These are phyloP conservation scores for Halocynthia roretzi DNA, from an alignment of 23 tunicate species.

Conservation along the genomic window DNA sequence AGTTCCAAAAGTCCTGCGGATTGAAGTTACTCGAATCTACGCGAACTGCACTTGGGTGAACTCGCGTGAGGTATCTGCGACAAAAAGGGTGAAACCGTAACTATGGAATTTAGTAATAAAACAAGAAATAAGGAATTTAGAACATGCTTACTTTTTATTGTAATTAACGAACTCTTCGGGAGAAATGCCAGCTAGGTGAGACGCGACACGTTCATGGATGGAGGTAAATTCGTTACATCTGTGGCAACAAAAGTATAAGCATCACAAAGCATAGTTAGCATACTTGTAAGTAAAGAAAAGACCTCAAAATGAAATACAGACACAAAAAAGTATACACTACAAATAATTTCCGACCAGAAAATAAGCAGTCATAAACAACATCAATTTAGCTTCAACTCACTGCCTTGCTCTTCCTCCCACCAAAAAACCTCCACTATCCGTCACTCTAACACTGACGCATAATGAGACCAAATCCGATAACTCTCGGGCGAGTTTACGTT, in stretches of 20 bases:
- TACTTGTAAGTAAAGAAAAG: too few species aligned
- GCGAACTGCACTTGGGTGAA: conserved; percentile 80
- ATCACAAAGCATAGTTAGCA: too few species aligned
- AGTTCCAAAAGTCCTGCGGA: conserved; percentile 97
- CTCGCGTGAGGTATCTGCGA: conserved; percentile 74
- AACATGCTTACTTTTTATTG: conserved; percentile 45
- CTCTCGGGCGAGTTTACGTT: conserved; percentile 37
- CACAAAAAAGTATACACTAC: too few species aligned
- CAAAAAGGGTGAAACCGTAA: background rate
- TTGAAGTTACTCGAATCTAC: conserved; percentile 94
- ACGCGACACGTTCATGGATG: conserved; percentile 53
- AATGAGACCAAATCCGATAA: conserved; percentile 75
- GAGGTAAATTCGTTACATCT: conserved; percentile 25
- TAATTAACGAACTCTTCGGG: conserved; percentile 58
- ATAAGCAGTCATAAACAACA: background rate
- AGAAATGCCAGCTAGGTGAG: conserved; percentile 21
- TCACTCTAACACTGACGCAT: conserved; percentile 29
- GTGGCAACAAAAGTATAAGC: background rate
- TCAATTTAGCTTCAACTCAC: conserved; percentile 12
- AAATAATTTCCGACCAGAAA: too few species aligned
- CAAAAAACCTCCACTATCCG: conserved; percentile 11
- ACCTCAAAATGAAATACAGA: too few species aligned
- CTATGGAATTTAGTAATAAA: background rate
- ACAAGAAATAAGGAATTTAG: conserved; percentile 3
- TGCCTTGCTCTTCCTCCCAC: conserved; percentile 15